phyloP scores from a whole-genome alignment of 2,113 vertebrate genomes.

The Sorex araneus region DNA sequence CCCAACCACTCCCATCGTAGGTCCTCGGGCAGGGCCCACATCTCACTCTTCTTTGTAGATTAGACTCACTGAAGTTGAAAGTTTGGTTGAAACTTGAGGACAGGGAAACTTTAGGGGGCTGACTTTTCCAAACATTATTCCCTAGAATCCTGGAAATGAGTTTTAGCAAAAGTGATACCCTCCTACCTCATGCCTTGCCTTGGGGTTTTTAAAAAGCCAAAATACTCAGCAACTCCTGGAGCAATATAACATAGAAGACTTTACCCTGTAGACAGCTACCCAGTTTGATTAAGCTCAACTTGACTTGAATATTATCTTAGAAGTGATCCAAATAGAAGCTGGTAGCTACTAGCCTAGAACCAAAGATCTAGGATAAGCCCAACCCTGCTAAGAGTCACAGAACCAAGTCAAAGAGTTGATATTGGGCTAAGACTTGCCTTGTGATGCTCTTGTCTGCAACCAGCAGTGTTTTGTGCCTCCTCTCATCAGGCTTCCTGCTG shows the following conservation, averaged over 20 bases:
- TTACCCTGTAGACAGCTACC: not conserved
- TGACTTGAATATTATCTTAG: constrained; percentile 29
- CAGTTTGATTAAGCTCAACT: not conserved
- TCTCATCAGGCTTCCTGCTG: not conserved
- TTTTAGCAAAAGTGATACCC: not conserved
- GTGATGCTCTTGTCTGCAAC: not conserved
- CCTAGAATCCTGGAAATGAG: not conserved
- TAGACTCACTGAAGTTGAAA: constrained; percentile 52
- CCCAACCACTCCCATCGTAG: not conserved
- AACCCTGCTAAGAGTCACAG: not conserved
- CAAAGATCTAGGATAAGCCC: constrained; percentile 12
- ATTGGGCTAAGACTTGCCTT: not conserved
- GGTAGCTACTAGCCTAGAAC: constrained; percentile 19
- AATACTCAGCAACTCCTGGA: constrained; percentile 33
- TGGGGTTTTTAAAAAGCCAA: not conserved
- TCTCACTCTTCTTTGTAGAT: not conserved
- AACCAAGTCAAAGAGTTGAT: not conserved
- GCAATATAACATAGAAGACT: not conserved
- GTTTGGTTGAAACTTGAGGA: not conserved
- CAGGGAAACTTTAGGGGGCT: not conserved
- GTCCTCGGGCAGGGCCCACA: not conserved
- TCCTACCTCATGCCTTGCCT: not conserved
- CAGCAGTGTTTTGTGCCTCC: not conserved
- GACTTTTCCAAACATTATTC: not conserved
- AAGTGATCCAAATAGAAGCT: not conserved